Evolutionary conservation across 1,140 invertebrate genomes (phyloP).

Genomic region (Drosophila truncata): DNA sequence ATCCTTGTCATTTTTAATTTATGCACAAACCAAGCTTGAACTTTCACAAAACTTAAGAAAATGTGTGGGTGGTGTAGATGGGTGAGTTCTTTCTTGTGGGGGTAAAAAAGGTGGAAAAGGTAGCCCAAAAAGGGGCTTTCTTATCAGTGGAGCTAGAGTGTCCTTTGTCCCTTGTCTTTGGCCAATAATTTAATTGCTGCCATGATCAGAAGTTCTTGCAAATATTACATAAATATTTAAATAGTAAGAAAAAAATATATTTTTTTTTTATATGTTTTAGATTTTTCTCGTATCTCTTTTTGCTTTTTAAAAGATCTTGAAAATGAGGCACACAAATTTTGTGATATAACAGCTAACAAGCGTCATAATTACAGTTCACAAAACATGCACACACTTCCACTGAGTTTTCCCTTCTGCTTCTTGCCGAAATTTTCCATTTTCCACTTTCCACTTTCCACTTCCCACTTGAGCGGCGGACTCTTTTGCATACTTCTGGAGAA

Average conservation of each 20-base stretch:
- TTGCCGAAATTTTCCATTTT: conserved; percentile 2
- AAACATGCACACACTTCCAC: conserved; percentile 15
- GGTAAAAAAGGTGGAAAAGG: not conserved
- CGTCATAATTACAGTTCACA: conserved; percentile 44
- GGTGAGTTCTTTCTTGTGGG: not conserved
- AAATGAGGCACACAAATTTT: conserved; percentile 6
- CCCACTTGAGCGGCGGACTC: conserved; percentile 9
- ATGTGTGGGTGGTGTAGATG: not conserved
- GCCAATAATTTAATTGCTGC: conserved; percentile 29
- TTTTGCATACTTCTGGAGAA: conserved; percentile 52
- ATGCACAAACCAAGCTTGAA: conserved; percentile 57
- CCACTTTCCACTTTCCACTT: conserved; percentile 3
- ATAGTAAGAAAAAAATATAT: not conserved
- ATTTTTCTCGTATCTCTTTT: not conserved
- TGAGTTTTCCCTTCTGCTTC: conserved; percentile 1
- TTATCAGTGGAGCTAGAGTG: conserved; percentile 3
- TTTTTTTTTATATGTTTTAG: not conserved
- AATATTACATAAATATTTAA: conserved; percentile 9
- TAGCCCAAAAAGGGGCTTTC: not conserved
- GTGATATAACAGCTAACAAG: conserved; percentile 38
- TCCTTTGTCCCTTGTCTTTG: conserved; percentile 5
- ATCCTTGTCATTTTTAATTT: conserved; percentile 83
- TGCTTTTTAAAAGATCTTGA: not conserved
- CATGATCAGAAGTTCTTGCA: not conserved
- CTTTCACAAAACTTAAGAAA: conserved; percentile 58